Conservation (phyloP, 2,113 vertebrate species). For the Nothocercus julius region DNA sequence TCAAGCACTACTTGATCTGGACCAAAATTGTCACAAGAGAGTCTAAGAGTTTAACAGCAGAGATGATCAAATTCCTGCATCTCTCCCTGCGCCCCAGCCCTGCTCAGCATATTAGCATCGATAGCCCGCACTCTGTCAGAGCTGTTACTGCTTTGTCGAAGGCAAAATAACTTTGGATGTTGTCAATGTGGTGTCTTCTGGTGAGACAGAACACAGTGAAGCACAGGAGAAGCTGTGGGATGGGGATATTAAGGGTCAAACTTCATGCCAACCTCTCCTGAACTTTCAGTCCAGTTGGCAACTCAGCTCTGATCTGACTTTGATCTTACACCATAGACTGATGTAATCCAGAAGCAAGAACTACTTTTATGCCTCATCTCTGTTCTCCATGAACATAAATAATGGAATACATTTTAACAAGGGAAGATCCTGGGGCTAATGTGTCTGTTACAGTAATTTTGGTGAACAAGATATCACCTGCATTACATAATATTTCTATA, state of each 20-base stretch:
- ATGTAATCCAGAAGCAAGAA: background rate
- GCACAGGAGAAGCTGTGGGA: background rate
- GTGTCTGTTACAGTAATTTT: background rate
- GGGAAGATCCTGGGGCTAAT: background rate
- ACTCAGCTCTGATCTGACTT: background rate
- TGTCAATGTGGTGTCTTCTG: background rate
- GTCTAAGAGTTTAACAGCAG: background rate
- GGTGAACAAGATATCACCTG: background rate
- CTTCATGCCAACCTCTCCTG: background rate
- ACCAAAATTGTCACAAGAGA: background rate
- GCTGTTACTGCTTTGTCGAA: background rate
- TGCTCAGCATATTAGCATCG: background rate
- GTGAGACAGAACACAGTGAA: background rate
- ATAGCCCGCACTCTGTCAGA: background rate
- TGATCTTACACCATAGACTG: background rate
- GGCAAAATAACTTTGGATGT: background rate
- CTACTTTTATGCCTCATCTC: background rate
- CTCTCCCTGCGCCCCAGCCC: background rate
- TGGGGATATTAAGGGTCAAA: background rate
- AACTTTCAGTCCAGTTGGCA: background rate
- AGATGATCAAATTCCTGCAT: accelerated
- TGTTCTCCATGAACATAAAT: background rate
- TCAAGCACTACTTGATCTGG: background rate
- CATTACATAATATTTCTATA: background rate
- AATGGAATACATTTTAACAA: background rate